A percentile compares a stretch with the other conserved stretches of the same genome.
These are phyloP conservation scores for Chydorus sphaericus DNA, from an alignment of 2,888 invertebrate species.

Conservation along the genomic window DNA sequence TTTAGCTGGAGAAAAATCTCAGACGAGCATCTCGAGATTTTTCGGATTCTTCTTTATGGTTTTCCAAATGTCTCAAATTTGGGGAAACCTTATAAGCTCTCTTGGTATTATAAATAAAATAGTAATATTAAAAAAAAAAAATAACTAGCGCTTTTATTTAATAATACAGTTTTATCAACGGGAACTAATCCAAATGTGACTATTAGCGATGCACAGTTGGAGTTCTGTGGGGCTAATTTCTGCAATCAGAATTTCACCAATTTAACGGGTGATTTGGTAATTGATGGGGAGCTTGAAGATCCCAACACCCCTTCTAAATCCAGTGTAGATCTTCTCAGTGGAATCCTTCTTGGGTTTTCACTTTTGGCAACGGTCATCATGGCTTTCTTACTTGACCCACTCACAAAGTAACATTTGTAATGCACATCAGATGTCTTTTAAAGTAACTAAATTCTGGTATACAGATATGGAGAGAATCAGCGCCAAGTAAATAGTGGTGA, in stretches of 20 bases:
- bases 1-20: conserved; percentile 61
- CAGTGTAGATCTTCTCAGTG: conserved; percentile 32
- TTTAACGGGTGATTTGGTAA: neutral
- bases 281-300: neutral
- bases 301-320: conserved; percentile 42
- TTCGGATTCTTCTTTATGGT: conserved; percentile 98
- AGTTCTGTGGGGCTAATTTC: conserved; percentile 45
- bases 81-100: conserved; percentile 93
- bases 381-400: conserved; percentile 73
- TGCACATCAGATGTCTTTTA: too few species aligned
- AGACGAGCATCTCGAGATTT: conserved; percentile 87
- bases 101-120: conserved; percentile 41
- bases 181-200: conserved; percentile 26
- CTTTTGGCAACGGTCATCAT: conserved; percentile 72
- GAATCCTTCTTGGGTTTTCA: conserved; percentile 77
- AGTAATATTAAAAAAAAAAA: conserved; percentile 5
- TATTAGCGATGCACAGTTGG: conserved; percentile 31
- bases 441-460: too few species aligned
- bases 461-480: conserved; percentile 70
- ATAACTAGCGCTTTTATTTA: too few species aligned
- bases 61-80: conserved; percentile 90
- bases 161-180: conserved; percentile 29
- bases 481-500: conserved; percentile 57
- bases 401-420: conserved; percentile 49
- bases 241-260: conserved; percentile 6